These are phyloP conservation scores for Synanthedon myopaeformis DNA, from an alignment of 2,888 invertebrate genomes.

Conservation along the genomic window DNA sequence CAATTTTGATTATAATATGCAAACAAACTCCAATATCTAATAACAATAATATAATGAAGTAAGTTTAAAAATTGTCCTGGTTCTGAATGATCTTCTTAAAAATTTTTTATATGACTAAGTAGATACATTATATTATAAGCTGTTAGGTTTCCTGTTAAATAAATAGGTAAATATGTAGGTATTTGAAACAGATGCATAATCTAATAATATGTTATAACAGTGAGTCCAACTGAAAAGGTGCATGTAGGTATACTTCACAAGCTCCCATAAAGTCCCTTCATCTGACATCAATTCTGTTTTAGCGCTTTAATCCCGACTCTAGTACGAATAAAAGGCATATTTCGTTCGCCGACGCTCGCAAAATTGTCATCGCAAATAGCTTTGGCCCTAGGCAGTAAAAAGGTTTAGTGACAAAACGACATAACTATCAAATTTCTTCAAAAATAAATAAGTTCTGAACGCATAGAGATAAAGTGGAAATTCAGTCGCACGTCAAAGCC, in stretches of 20 bases:
- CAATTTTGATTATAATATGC: too few relatives aligned
- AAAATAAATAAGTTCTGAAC: constrained; percentile 15
- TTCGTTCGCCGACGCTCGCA: constrained; percentile 64
- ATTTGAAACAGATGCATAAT: too few relatives aligned
- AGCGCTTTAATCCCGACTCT: constrained; percentile 65
- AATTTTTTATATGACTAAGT: too few relatives aligned
- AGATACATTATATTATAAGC: too few relatives aligned
- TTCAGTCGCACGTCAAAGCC: constrained; percentile 3
- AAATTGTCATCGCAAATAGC: constrained; percentile 72
- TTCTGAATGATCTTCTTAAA: too few relatives aligned
- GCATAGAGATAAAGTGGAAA: constrained; percentile 11
- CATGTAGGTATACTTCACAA: constrained; percentile 14
- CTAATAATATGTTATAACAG: not conserved
- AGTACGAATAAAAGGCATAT: constrained; percentile 69
- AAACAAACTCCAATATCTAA: too few relatives aligned
- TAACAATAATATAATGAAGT: too few relatives aligned
- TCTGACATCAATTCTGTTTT: constrained; percentile 66
- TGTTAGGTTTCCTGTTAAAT: too few relatives aligned
- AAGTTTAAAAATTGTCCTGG: too few relatives aligned
- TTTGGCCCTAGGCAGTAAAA: constrained; percentile 48
- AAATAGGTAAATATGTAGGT: too few relatives aligned
- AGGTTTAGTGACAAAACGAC: constrained; percentile 18
- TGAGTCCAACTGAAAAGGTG: not conserved
- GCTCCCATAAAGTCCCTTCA: constrained; percentile 47
- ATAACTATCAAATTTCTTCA: constrained; percentile 14